Conservation (phyloP, 1,140 invertebrate genomes). For the Bombus turneri region DNA sequence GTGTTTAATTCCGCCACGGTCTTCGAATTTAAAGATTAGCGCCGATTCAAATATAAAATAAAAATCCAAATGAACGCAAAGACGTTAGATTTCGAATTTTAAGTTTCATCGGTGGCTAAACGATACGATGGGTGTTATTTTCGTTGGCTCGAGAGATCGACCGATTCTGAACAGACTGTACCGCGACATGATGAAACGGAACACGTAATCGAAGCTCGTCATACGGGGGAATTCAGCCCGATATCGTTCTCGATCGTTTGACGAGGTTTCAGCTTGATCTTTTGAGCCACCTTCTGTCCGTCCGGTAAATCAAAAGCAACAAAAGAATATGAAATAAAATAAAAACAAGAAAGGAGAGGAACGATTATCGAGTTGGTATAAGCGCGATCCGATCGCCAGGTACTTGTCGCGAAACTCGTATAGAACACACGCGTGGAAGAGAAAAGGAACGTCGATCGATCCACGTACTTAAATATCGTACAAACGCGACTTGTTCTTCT, state of each 20-base stretch:
- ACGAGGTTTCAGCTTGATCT: conserved; percentile 50
- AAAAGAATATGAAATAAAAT: background rate
- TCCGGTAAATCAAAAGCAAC: conserved; percentile 69
- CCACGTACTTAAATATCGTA: conserved; percentile 70
- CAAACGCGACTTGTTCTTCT: conserved; percentile 43
- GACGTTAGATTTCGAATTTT: no score
- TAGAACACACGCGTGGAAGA: conserved; percentile 33
- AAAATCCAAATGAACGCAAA: no score
- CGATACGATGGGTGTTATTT: background rate
- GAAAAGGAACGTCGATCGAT: conserved; percentile 48
- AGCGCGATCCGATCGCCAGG: conserved; percentile 42
- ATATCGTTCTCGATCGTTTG: conserved; percentile 45
- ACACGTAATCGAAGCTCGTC: background rate
- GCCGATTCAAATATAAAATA: no score
- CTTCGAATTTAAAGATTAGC: background rate
- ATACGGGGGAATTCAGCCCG: background rate
- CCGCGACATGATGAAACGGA: background rate
- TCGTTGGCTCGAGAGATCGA: background rate
- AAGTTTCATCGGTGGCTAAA: no score
- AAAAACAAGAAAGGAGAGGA: background rate
- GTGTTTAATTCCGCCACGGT: no score
- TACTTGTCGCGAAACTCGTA: conserved; percentile 49
- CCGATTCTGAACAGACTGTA: background rate
- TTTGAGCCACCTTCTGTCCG: conserved; percentile 67
- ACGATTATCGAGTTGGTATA: conserved; percentile 30